A percentile compares a stretch with the other conserved stretches of the same genome.
Conservation (phyloP, 30 jellyfish, hydroid and myxozoan genomes). For the Clytia hemisphaerica region DNA sequence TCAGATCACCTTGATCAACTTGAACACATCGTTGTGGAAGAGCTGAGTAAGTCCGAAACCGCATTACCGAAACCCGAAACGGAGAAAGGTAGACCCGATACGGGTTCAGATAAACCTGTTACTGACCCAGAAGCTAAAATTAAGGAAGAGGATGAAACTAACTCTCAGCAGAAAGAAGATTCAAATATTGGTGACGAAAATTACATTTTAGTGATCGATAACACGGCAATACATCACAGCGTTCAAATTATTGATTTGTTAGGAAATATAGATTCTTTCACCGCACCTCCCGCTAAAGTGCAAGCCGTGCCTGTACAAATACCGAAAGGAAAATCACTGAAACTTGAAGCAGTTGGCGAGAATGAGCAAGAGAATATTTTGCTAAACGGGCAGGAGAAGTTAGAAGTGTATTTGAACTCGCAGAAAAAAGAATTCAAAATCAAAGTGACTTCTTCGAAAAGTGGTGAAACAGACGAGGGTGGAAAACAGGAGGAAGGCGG, state of each 20-base stretch:
- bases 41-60: conserved; percentile 1
- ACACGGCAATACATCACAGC: conserved; percentile 16
- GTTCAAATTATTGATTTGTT: conserved; percentile 53
- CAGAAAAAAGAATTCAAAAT: conserved; percentile 18
- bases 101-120: no score
- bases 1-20: conserved; percentile 55
- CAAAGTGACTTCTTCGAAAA: conserved; percentile 3
- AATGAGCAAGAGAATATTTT: conserved; percentile 40
- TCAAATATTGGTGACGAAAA: no score
- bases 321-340: conserved; percentile 70
- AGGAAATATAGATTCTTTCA: conserved; percentile 66
- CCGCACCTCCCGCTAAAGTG: conserved; percentile 44
- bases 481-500: not conserved
- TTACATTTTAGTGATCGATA: no score
- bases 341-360: conserved; percentile 65
- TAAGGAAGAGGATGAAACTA: no score
- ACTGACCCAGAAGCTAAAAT: not conserved
- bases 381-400: conserved; percentile 83
- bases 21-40: conserved; percentile 45
- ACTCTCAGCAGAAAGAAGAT: no score
- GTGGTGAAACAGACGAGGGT: conserved; percentile 5
- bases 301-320: conserved; percentile 36
- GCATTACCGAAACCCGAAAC: conserved; percentile 26
- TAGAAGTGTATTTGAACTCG: conserved; percentile 35
- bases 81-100: no score